Conservation (phyloP, 2,797 vertebrate genomes). For the Agapornis canus region DNA sequence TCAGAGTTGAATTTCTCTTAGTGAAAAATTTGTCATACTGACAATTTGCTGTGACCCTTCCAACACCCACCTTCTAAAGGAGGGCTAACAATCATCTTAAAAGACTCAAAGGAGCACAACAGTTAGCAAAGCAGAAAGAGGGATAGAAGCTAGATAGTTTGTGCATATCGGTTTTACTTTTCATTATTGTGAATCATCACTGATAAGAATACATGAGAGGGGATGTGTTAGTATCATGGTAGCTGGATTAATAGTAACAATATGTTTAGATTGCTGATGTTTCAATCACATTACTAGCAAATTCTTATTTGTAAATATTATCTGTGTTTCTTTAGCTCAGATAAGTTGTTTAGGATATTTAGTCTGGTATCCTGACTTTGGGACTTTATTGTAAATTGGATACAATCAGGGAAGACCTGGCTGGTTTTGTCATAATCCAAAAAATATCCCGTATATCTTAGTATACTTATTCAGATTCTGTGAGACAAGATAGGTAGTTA, state of each 20-base stretch:
- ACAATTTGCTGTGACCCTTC: background rate
- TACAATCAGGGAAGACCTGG: background rate
- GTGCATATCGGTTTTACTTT: fast-evolving
- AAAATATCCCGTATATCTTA: background rate
- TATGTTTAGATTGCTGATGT: background rate
- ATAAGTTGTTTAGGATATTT: background rate
- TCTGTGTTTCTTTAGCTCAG: background rate
- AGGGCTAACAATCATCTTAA: background rate
- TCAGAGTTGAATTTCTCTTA: background rate
- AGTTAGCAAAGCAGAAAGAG: background rate
- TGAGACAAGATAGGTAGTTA: background rate
- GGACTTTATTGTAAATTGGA: background rate
- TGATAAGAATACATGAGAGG: background rate
- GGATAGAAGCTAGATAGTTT: background rate
- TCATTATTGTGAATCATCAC: background rate
- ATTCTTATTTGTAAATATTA: background rate
- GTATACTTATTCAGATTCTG: background rate
- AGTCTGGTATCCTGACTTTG: background rate
- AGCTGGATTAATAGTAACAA: background rate
- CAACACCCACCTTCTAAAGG: background rate
- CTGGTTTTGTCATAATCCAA: background rate
- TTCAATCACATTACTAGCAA: background rate
- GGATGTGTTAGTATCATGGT: background rate
- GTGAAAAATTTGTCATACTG: background rate
- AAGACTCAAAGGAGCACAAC: background rate